Conservation (phyloP, 2,888 invertebrate genomes). For the Pollenia griseotomentosa region DNA sequence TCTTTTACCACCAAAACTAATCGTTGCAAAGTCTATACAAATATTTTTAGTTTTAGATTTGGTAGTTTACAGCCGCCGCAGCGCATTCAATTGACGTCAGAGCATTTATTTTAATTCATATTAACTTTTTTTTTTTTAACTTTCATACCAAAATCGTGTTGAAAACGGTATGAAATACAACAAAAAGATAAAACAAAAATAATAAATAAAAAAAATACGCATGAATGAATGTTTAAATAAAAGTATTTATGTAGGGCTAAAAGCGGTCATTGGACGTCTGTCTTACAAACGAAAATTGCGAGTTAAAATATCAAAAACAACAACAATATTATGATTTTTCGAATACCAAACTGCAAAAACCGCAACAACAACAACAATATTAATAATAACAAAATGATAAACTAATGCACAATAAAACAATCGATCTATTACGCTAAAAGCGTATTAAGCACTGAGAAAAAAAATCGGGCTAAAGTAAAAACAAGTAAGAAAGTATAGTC, state of each 20-base stretch:
- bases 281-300: constrained; percentile 33
- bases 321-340: constrained; percentile 16
- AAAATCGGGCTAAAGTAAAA: background rate
- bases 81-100: constrained; percentile 48
- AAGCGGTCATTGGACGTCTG: constrained; percentile 65
- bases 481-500: too few species aligned
- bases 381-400: constrained; percentile 29
- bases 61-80: background rate
- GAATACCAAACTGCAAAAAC: constrained; percentile 24
- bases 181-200: background rate
- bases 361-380: constrained; percentile 12
- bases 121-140: constrained; percentile 27
- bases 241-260: constrained; percentile 54
- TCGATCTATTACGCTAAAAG: constrained; percentile 26
- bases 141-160: constrained; percentile 63
- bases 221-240: constrained; percentile 56
- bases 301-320: constrained; percentile 17
- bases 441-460: constrained; percentile 25
- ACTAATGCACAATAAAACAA: constrained; percentile 46
- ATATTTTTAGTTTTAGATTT: background rate
- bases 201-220: constrained; percentile 45
- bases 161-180: constrained; percentile 35
- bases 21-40: constrained; percentile 10
- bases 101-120: constrained; percentile 32
- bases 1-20: constrained; percentile 23